Percentiles rank a stretch among this genome's conserved stretches.
Evolutionary conservation across 2,113 vertebrate species (phyloP).

Genomic region (Vicugna pacos): DNA sequence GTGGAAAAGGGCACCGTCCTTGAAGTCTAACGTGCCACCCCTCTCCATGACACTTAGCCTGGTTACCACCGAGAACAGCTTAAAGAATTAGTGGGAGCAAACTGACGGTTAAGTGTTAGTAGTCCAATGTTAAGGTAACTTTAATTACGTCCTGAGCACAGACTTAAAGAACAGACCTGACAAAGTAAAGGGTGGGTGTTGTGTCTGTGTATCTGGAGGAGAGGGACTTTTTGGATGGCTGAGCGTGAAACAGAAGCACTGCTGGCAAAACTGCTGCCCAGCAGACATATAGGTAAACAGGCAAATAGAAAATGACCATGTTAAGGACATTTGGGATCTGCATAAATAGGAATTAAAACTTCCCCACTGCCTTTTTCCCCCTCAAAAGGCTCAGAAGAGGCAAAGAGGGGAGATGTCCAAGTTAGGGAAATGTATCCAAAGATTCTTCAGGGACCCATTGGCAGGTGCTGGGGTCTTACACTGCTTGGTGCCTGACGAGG

Average conservation of each 20-base stretch:
- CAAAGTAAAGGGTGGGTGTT: not conserved
- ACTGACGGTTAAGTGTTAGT: not conserved
- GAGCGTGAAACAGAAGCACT: not conserved
- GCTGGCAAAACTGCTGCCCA: not conserved
- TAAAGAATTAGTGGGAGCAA: not conserved
- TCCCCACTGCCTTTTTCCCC: not conserved
- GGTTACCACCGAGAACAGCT: not conserved
- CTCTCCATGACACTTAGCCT: not conserved
- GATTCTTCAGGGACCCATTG: not conserved
- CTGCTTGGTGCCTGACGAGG: fast-evolving
- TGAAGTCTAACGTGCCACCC: not conserved
- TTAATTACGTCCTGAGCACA: not conserved
- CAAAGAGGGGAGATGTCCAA: not conserved
- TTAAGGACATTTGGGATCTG: not conserved
- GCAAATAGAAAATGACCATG: not conserved
- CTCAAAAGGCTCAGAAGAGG: not conserved
- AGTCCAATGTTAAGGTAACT: not conserved
- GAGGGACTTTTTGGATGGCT: not conserved
- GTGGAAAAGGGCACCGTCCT: not conserved
- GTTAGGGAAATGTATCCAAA: not conserved
- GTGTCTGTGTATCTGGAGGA: not conserved
- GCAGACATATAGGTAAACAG: not conserved
- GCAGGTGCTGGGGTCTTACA: not conserved
- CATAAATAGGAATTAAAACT: not conserved
- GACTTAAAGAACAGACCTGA: not conserved